Base-by-base conservation (phyloP, 1,140 invertebrate genomes). In the Drosophila murphyi region DNA sequence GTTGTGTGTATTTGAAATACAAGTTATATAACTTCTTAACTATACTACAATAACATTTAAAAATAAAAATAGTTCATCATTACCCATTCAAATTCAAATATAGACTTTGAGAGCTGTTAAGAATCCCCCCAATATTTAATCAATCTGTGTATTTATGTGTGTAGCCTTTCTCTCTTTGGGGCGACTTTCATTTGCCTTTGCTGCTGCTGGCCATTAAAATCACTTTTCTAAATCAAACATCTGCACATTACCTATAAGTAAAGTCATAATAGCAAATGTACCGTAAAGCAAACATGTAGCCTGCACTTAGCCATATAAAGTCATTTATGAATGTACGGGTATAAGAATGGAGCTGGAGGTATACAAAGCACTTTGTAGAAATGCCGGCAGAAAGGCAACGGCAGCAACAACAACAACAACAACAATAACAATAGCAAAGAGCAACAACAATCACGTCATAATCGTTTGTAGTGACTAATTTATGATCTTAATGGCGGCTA, bases 391-490 rank as follows among this genome's bases (percentile, higher is more conserved):
- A 72, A 51, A 69, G 35, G 72, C 68, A 67, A 67, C 32, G 63
- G 47, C 51, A 72, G 51, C 48, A 41, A 20, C 37, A 61, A 31
- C 69, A 57, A 34, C 41, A 41, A 41, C 39, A 69, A 29, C 52
- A 61, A 43, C 31, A 5, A 48, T 41, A 57, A 28, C 50, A 37
- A 34, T 28, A 55, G 5, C 57, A 52, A 48, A 28, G 32, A 52
- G 55, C 52, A 51, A 71, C 59, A 82, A 82, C 82, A 88, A 80
- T 76, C 80, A 86, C 81, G 81, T 89, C 85, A 89, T 89, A 89
- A 89, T 89, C 78, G 85, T 89, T 89, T 89, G 85, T 89, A 81
- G 81, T 80, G 80, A 89, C 86, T 89, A 89, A 89, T 89, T 89
- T 89, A 89, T 89, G 85, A 89, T 81, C 85, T 89, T 89, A 89